Conservation (phyloP, 2,113 vertebrate genomes). For the Epinephelus cyanopodus region DNA sequence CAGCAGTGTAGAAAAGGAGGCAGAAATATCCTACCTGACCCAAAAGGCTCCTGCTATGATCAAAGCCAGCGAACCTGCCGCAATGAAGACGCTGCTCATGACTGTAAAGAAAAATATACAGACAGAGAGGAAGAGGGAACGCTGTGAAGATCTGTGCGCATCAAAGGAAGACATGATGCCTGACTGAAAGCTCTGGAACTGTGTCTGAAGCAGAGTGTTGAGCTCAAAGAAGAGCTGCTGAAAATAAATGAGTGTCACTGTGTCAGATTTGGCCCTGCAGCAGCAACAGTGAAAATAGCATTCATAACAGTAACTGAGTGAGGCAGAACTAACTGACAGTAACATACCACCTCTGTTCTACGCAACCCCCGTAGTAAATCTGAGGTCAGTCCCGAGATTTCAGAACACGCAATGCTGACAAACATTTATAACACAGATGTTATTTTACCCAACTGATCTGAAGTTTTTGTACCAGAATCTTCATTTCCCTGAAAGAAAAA, state of each 20-base stretch:
- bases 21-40: constrained; percentile 88
- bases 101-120: constrained; percentile 81
- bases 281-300: constrained; percentile 1
- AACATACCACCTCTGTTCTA: neutral
- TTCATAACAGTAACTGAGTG: constrained; percentile 1
- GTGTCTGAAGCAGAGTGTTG: neutral
- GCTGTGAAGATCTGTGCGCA: neutral
- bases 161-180: constrained; percentile 52
- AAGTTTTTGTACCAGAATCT: neutral
- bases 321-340: constrained; percentile 39
- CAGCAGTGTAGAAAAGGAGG: neutral
- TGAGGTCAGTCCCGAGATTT: constrained; percentile 30
- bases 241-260: neutral
- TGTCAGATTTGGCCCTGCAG: neutral
- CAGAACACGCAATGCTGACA: neutral
- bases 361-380: neutral
- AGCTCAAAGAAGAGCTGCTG: neutral
- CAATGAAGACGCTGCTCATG: constrained; percentile 85
- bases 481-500: neutral
- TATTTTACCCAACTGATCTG: neutral
- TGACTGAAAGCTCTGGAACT: neutral
- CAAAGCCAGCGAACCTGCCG: constrained; percentile 84
- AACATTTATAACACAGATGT: constrained; percentile 18
- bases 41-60: constrained; percentile 87
- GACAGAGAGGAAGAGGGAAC: constrained; percentile 30